Percentiles rank a stretch among this genome's conserved stretches.
These are phyloP conservation scores for Drosophila macrospina DNA, from an alignment of 2,888 invertebrate species.

Conservation along the genomic window DNA sequence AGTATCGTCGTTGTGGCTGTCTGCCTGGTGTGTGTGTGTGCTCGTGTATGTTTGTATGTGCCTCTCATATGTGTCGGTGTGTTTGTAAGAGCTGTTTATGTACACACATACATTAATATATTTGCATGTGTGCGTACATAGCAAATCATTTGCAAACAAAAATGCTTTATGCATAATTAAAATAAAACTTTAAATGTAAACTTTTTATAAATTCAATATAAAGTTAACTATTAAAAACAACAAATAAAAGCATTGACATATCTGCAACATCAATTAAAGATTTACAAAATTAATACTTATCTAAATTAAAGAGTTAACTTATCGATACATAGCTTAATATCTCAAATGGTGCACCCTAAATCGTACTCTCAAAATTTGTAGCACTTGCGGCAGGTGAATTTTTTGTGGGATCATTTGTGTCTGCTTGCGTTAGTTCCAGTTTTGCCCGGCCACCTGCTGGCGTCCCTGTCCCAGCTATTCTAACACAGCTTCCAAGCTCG, in stretches of 20 bases:
- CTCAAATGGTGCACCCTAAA: slow-evolving; percentile 14
- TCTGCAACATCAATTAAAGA: slow-evolving; percentile 2
- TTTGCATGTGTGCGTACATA: slow-evolving; percentile 44
- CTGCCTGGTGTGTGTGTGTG: slow-evolving; percentile 32
- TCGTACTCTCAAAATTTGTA: slow-evolving; percentile 11
- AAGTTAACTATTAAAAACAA: background rate
- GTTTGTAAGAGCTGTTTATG: slow-evolving; percentile 49
- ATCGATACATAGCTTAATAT: slow-evolving; percentile 9
- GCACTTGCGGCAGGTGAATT: slow-evolving; percentile 45
- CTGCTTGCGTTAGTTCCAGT: slow-evolving; percentile 1
- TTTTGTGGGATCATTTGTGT: slow-evolving; percentile 10
- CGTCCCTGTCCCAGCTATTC: background rate
- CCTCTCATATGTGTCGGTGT: slow-evolving; percentile 21
- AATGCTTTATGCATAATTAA: slow-evolving; percentile 58
- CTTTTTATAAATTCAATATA: background rate
- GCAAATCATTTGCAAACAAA: slow-evolving; percentile 62
- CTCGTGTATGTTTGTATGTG: slow-evolving; percentile 20
- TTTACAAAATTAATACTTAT: slow-evolving; percentile 1
- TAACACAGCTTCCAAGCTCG: slow-evolving; percentile 2
- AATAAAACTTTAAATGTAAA: slow-evolving; percentile 42
- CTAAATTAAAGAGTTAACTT: slow-evolving; percentile 2
- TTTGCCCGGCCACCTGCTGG: slow-evolving; percentile 37
- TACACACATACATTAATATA: slow-evolving; percentile 35
- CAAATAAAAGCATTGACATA: slow-evolving; percentile 19
- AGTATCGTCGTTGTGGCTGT: slow-evolving; percentile 68